phyloP scores from a whole-genome alignment of 1,140 invertebrate genomes.

The Chironomus striatipennis region DNA sequence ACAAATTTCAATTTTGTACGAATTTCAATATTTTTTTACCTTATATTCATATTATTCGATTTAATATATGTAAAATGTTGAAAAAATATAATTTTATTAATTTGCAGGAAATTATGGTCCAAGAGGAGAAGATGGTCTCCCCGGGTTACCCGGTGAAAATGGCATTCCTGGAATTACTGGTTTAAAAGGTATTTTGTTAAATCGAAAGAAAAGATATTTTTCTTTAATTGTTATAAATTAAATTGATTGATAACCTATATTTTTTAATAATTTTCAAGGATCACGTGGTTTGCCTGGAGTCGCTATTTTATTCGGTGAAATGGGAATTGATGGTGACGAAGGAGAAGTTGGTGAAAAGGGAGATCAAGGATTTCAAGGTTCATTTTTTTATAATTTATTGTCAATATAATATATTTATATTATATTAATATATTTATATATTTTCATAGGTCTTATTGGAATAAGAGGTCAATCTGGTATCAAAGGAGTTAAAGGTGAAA shows the following conservation, averaged over 20 bases:
- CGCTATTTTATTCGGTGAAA: slow-evolving; percentile 38
- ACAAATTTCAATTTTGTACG: too few relatives aligned
- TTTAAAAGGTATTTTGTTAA: too few relatives aligned
- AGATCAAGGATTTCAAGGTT: slow-evolving; percentile 25
- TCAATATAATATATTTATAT: not conserved
- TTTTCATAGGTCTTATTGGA: slow-evolving; percentile 29
- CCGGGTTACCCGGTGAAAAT: slow-evolving; percentile 43
- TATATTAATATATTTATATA: not conserved
- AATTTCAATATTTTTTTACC: too few relatives aligned
- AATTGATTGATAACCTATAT: not conserved
- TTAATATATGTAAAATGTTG: too few relatives aligned
- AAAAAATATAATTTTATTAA: not conserved
- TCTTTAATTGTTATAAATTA: too few relatives aligned
- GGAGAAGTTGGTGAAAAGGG: slow-evolving; percentile 14
- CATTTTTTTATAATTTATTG: not conserved
- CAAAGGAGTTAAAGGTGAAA: slow-evolving; percentile 32
- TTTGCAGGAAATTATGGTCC: slow-evolving; percentile 40
- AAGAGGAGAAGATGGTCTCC: slow-evolving; percentile 36
- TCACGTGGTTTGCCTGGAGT: slow-evolving; percentile 42
- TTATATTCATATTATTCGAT: too few relatives aligned
- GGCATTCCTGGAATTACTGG: slow-evolving; percentile 34
- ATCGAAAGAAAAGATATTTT: too few relatives aligned
- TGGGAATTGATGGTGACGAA: slow-evolving; percentile 32
- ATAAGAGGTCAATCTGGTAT: slow-evolving; percentile 30
- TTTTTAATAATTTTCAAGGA: not conserved